Conservation (phyloP, 2,113 vertebrate genomes). For the Pteruthius melanotis region DNA sequence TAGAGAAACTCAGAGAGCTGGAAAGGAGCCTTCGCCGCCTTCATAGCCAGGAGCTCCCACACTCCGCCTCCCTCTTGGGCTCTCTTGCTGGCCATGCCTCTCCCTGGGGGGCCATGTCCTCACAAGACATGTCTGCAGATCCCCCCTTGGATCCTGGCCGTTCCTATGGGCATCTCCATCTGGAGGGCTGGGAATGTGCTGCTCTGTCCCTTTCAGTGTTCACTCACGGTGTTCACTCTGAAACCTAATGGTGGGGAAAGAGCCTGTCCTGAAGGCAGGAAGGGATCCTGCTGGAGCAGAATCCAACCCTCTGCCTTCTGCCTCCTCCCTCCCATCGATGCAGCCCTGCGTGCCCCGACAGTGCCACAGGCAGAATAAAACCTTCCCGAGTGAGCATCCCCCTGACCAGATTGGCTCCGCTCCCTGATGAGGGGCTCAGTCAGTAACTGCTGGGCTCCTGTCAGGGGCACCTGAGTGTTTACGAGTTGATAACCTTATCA, state of each 20-base stretch:
- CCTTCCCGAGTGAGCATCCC: fast-evolving
- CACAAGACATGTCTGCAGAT: background rate
- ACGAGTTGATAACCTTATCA: background rate
- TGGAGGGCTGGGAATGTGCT: background rate
- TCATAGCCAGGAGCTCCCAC: background rate
- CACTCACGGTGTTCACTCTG: background rate
- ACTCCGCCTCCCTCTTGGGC: background rate
- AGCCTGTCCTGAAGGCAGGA: background rate
- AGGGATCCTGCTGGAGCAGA: background rate
- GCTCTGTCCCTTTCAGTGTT: background rate
- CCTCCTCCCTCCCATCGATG: background rate
- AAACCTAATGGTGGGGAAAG: background rate
- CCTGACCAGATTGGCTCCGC: fast-evolving
- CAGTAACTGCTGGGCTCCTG: background rate
- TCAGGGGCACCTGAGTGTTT: background rate
- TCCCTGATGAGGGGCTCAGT: background rate
- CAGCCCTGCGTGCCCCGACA: background rate
- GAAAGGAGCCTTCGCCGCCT: conserved; percentile 12
- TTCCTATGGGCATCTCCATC: background rate
- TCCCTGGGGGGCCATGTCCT: background rate
- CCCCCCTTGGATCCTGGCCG: fast-evolving
- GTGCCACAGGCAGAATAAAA: background rate
- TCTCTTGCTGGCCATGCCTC: background rate
- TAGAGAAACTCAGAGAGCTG: background rate
- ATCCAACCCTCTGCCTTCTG: background rate